Base-by-base conservation (phyloP, 2,113 vertebrate species). In the Microcebus lehilahytsara region DNA sequence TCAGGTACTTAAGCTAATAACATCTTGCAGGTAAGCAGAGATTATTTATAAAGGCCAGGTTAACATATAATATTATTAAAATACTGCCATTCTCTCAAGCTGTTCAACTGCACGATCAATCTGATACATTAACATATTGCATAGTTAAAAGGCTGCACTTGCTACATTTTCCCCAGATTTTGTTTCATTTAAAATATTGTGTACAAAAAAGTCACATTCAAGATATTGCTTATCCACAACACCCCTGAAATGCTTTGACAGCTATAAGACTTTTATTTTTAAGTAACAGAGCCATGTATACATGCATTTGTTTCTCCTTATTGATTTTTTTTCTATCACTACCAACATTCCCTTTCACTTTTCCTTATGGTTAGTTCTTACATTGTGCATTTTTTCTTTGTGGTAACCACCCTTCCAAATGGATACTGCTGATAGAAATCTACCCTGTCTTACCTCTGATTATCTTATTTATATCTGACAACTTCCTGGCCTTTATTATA, bases 181-280 rank as follows among this genome's bases (percentile, higher is more conserved):
- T 96, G 96, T 96, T 97, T 97, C 91, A 72, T 95, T 96, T 95
- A 83, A 89, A 98, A 97, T 84, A 96, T 77, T 97, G 89, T 96
- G 51, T 90, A 93, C 86, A 67, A 81, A 95, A 91, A 91, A 97
- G 79, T 75, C 89, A 89, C 34, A 62, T 53, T 95, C 49, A 83
- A 97, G 56, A 92, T 75, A 89, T 5, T 96, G 86, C 96, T 96
- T 95, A 95, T 90, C 92, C 71, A 92, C 75, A 85, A 95, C 66
- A 92, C 22, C 80, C 56, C 71, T 92, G 89, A 95, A 84, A 27
- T 93, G 93, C 91, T 96, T 87, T 95, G 97, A 92, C 89, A 97
- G 92, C 53, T 77, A 78, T 2, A 32, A 87, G 84, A 72, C 53
- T 67, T 95, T 60, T 88, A 86, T 75, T 84, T 87, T 78, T 42